Conservation (phyloP, 2,888 invertebrate species). For the Melitaea athalia region DNA sequence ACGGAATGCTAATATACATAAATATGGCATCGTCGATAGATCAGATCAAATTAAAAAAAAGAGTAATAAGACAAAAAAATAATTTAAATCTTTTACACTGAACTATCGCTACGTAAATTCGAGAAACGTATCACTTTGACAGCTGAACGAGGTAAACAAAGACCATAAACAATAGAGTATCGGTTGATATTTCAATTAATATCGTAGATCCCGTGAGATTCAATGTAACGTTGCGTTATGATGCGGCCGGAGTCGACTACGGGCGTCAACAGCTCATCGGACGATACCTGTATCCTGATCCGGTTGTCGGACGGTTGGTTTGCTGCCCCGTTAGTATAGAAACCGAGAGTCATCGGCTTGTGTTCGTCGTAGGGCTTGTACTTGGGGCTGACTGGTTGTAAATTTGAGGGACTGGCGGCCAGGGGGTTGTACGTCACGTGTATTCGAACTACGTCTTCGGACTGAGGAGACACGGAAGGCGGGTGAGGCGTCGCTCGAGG, state of each 20-base stretch:
- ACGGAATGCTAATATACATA: constrained; percentile 29
- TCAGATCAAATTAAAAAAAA: constrained; percentile 21
- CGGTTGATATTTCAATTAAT: constrained; percentile 54
- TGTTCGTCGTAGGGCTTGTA: constrained; percentile 68
- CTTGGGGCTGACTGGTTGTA: constrained; percentile 75
- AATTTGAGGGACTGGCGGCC: constrained; percentile 78
- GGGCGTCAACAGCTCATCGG: constrained; percentile 85
- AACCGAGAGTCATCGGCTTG: constrained; percentile 69
- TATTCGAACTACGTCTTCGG: constrained; percentile 87
- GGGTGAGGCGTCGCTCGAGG: constrained; percentile 85
- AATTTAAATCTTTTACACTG: constrained; percentile 2
- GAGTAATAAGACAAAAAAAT: constrained; percentile 13
- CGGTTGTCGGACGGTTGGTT: constrained; percentile 84
- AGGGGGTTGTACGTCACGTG: constrained; percentile 88
- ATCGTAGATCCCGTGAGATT: constrained; percentile 72
- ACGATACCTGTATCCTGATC: constrained; percentile 87
- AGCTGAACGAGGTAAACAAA: background rate
- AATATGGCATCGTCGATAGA: constrained; percentile 25
- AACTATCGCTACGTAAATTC: constrained; percentile 14
- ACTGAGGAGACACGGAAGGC: constrained; percentile 83
- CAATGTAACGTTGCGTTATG: constrained; percentile 66
- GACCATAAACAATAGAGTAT: background rate
- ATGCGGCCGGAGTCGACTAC: constrained; percentile 84
- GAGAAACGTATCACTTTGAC: constrained; percentile 14
- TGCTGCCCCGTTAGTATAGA: constrained; percentile 81